Base-by-base conservation (phyloP, 2,888 invertebrate species). In the Gortyna flavago region DNA sequence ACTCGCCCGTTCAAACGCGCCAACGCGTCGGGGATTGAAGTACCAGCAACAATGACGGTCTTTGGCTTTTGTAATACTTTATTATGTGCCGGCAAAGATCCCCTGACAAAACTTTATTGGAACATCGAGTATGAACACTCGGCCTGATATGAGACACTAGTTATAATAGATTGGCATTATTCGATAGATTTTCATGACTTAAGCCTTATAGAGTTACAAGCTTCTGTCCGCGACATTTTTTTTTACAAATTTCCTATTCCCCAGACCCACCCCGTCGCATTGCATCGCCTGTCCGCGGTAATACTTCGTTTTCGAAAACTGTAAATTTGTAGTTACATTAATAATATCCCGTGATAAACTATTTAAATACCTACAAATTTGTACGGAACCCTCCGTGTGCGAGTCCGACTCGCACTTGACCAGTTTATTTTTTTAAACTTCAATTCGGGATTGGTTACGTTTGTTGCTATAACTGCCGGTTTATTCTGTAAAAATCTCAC, bases 51-150 rank as follows among this genome's bases (percentile, higher is more conserved):
- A 96, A 96, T 96, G 96, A 95, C 95, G 96, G 95, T 96, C 96
- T 96, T 95, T 96, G 96, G 95, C 96, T 96, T 96, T 96, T 96
- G 96, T 96, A 96, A 96, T 96, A 96, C 96, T 96, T 96, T 96
- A 96, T 96, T 96, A 96, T 96, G 96, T 96, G 96, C 94, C 94
- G 93, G 95, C 94, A 93, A 95, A 96, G 95, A 96, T 96, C 96
- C 95, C 95, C 93, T 95, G 96, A 95, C 96, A 96, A 96, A 96
- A 96, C 96, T 96, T 96, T 96, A 96, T 96, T 96, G 95, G 95
- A 95, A 94, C 95, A 96, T 95, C 93, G 93, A 95, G 93, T 95
- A 94, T 94, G 93, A 94, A 94, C 93, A 95, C 94, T 95, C 92
- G 87, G 88, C 91, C 92, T 92, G 93, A 95, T 95, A 95, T 95